Evolutionary conservation across 2,113 vertebrate species (phyloP), one percentile per base, ranked within the genome.

Genomic region (Promerops cafer): DNA sequence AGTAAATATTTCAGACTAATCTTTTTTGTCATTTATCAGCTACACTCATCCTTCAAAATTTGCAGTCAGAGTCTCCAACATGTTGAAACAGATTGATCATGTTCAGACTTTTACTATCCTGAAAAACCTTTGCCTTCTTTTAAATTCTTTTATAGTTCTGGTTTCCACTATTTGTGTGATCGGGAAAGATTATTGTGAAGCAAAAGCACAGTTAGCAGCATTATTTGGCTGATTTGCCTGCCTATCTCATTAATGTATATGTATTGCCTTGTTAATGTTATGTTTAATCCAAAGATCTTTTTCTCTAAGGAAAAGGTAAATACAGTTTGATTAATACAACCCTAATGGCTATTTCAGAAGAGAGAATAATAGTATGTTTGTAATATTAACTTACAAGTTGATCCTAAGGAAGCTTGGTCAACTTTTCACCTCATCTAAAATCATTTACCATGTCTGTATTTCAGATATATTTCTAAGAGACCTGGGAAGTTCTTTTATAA

Each of bases 1-100:
- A 89, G 90, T 93, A 95, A 89, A 89, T 94, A 84, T 86, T 94
- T 87, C 89, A 77, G 35, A 28, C 40, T 78, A 93, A 87, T 87
- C 60, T 59, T 83, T 35, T 35, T 47, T 35, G 45, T 77, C 53
- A 28, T 90, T 89, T 88, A 78, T 93, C 94, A 82, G 72, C 77
- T 86, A 72, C 17, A 23, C n/a, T 83, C 47, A 79, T 85, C 42
- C 84, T 91, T 94, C 90, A 85, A 70, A 89, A 64, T 39, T 20
- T 95, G 78, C 5, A 0, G 16, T 80, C 22, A 6, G 50, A 59
- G 17, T 69, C 28, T 75, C 52, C 65, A 92, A 31, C 31, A 50
- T 6, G 35, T 60, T 65, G 61, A 57, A 53, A 60, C 4, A 70
- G 42, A 91, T 74, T 37, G 30, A 85, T 65, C 23, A 68, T 17